phyloP scores from a whole-genome alignment of 2,797 vertebrate species.

The Hirundo rustica region DNA sequence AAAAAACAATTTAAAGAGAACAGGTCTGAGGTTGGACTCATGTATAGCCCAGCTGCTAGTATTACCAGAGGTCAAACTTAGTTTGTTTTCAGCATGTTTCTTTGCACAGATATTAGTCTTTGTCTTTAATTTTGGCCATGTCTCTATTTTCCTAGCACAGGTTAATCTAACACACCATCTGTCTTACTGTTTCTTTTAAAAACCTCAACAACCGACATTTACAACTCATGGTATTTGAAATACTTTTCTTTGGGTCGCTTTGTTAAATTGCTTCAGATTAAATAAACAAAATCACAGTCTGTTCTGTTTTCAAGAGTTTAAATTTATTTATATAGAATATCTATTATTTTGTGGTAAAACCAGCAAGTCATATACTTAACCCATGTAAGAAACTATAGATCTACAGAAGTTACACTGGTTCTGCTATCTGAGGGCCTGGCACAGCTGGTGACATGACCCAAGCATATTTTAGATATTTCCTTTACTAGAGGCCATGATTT shows the following conservation, averaged over 20 bases:
- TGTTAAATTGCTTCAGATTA: slow-evolving; percentile 24
- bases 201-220: neutral
- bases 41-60: neutral
- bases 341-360: neutral
- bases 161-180: slow-evolving; percentile 58
- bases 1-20: neutral
- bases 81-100: slow-evolving; percentile 45
- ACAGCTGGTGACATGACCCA: neutral
- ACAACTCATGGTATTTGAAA: neutral
- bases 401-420: neutral
- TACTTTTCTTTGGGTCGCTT: slow-evolving; percentile 19
- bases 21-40: neutral
- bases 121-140: slow-evolving; percentile 49
- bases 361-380: neutral
- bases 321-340: neutral
- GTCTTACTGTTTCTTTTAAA: slow-evolving; percentile 28
- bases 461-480: neutral
- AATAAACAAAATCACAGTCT: slow-evolving; percentile 21
- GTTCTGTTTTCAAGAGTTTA: neutral
- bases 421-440: neutral
- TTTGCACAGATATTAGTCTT: slow-evolving; percentile 50
- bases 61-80: slow-evolving; percentile 10
- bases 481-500: neutral
- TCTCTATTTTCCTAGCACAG: slow-evolving; percentile 40
- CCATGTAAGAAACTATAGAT: neutral